phyloP scores from a whole-genome alignment of 2,797 vertebrate species.

The Gephyroberyx darwinii region DNA sequence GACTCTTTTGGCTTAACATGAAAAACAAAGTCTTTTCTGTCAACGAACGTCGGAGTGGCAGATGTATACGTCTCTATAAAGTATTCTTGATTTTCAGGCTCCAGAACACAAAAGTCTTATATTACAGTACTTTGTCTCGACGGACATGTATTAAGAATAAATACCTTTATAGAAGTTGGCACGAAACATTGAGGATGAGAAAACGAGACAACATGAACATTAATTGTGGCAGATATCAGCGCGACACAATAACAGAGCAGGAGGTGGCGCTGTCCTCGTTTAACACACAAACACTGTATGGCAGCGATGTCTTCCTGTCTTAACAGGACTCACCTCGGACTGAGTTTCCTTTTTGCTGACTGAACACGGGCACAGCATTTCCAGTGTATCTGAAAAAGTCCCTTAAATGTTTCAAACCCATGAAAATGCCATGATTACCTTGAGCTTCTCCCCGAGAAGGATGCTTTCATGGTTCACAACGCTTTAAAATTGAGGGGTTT shows the following conservation, averaged over 20 bases:
- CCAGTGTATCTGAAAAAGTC: not conserved
- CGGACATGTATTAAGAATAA: constrained; percentile 72
- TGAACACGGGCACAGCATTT: not conserved
- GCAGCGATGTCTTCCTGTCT: constrained; percentile 30
- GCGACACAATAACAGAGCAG: constrained; percentile 14
- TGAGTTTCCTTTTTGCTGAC: not conserved
- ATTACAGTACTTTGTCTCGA: constrained; percentile 72
- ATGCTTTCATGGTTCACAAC: not conserved
- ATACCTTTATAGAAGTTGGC: constrained; percentile 66
- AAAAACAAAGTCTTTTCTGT: constrained; percentile 62
- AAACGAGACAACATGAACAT: constrained; percentile 51
- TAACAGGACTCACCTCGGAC: constrained; percentile 1
- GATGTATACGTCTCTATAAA: constrained; percentile 63
- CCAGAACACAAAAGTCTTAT: constrained; percentile 67
- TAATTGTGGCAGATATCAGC: constrained; percentile 42
- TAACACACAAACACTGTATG: constrained; percentile 58
- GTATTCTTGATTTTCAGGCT: constrained; percentile 74
- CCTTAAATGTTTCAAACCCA: not conserved
- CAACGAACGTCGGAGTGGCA: constrained; percentile 72
- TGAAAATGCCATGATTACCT: constrained; percentile 28
- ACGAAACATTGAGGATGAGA: constrained; percentile 61
- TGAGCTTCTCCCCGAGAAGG: not conserved
- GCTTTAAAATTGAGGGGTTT: too few species aligned
- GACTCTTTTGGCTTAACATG: constrained; percentile 74
- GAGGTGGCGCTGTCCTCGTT: constrained; percentile 22